Evolutionary conservation across 2,888 invertebrate species (phyloP).

Genomic region (Osedax frankpressi): DNA sequence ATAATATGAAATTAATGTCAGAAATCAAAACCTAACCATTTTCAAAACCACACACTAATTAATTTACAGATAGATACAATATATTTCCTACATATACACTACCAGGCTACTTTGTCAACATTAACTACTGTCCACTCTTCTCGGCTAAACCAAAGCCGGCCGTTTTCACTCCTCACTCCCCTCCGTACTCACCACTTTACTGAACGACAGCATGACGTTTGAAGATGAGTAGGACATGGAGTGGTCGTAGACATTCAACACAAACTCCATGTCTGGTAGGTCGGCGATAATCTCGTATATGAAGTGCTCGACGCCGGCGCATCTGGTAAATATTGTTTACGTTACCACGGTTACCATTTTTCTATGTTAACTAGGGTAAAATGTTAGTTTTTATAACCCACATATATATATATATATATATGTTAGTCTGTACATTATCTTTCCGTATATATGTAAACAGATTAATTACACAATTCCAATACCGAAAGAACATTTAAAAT

Average conservation of each 20-base stretch:
- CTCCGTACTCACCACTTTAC: constrained; percentile 61
- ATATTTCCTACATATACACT: too few species aligned
- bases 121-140: too few species aligned
- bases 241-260: constrained; percentile 82
- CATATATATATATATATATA: neutral
- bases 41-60: too few species aligned
- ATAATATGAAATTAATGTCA: too few species aligned
- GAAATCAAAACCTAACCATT: too few species aligned
- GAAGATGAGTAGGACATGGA: constrained; percentile 61
- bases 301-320: constrained; percentile 80
- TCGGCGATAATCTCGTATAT: constrained; percentile 57
- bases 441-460: neutral
- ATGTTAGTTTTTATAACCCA: neutral
- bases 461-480: neutral
- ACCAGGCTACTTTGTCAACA: neutral
- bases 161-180: too few species aligned
- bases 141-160: too few species aligned
- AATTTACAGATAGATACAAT: too few species aligned
- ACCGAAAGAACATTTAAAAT: neutral
- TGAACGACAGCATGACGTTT: constrained; percentile 83
- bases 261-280: constrained; percentile 69
- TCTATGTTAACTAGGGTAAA: too few species aligned
- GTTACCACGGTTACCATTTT: too few species aligned
- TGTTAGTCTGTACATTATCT: neutral
- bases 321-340: constrained; percentile 57